Evolutionary conservation across 2,888 invertebrate genomes (phyloP), one percentile per base, ranked within the genome.

Genomic region (Tiphia femorata): DNA sequence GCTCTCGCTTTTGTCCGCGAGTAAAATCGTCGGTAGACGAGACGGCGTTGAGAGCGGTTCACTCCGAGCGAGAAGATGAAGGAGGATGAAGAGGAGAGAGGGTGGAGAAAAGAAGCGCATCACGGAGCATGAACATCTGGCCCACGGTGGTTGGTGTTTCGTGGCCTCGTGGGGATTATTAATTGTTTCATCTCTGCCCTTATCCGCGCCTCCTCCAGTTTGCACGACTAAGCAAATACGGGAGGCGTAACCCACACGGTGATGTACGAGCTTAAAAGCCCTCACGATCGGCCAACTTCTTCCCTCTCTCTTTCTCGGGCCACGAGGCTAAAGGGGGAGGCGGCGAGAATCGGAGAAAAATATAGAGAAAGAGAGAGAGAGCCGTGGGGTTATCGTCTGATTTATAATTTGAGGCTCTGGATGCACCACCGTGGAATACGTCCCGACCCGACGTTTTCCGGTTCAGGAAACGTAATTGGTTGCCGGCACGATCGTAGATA

Each of bases 231-330:
- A 81, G 79, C 81, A 81, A 81, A 81, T 80, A 81, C 80, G 64
- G 75, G 79, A 79, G 81, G 81, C 81, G 81, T 81, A 76, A 79
- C 80, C 78, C 72, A 67, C 60, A 38, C 64, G 67, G 73, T 81
- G 81, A 81, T 81, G 78, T 81, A 81, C 76, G 81, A 81, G 81
- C 81, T 80, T 80, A 77, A 80, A 81, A 80, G 77, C 76, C 72
- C 66, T 67, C 72, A 68, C 75, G 73, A 79, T 67, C 67, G 65
- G 57, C 66, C 67, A 49, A 25, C 49, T n/a, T n/a, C n/a, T n/a
- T 20, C 38, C 25, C 37, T 41, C 35, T 44, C 46, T 21, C 41
- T 47, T 37, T 58, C 49, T 52, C 41, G 25, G 21, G 25, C 50
- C 21, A 23, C 37, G 14, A 30, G 30, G 25, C 12, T 23, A 19